Percentiles rank a stretch among this genome's conserved stretches.
Conservation (phyloP, 2,113 vertebrate species). For the Tapirus terrestris region DNA sequence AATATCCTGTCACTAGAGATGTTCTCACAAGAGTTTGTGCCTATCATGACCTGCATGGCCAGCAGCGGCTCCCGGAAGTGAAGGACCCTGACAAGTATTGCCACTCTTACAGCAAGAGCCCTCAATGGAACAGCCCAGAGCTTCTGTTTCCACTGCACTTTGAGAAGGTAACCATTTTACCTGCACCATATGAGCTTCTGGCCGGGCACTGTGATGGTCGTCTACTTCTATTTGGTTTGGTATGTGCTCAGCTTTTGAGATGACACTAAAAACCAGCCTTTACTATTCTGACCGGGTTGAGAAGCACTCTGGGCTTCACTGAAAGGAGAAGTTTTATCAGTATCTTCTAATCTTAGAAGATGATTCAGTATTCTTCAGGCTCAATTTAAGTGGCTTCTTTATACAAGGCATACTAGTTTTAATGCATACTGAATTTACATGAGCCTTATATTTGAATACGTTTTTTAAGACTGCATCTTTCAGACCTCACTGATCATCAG, state of each 20-base stretch:
- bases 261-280: not conserved
- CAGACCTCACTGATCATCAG: not conserved
- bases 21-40: conserved; percentile 89
- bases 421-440: not conserved
- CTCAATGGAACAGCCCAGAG: conserved; percentile 91
- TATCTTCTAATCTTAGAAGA: not conserved
- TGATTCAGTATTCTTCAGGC: not conserved
- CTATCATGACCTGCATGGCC: conserved; percentile 88
- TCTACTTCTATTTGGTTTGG: not conserved
- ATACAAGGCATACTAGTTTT: not conserved
- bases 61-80: conserved; percentile 89
- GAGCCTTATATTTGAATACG: not conserved
- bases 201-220: fast-evolving
- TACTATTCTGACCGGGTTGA: not conserved
- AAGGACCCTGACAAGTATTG: conserved; percentile 88
- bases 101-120: conserved; percentile 96
- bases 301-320: not conserved
- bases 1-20: conserved; percentile 90
- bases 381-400: not conserved
- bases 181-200: no score
- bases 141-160: conserved; percentile 93
- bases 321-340: not conserved
- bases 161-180: conserved; percentile 86
- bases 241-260: not conserved
- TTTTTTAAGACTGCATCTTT: not conserved